Percentiles rank a stretch among this genome's conserved stretches.
Evolutionary conservation across 2,797 vertebrate species (phyloP).

Genomic region (Gobionotothen gibberifrons): DNA sequence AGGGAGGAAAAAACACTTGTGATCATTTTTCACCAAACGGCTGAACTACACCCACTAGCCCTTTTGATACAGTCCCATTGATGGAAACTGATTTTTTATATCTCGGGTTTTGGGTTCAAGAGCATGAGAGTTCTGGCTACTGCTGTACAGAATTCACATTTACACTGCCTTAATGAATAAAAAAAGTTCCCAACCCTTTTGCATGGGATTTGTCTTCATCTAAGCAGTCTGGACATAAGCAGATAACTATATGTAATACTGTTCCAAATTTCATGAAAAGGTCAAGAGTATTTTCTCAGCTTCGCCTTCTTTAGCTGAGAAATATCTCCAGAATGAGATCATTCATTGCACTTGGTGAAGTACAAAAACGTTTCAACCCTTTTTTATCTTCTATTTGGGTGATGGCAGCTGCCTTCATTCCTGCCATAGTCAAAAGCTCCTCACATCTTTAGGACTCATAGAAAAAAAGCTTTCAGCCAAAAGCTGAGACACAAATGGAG

Average conservation of each 20-base stretch:
- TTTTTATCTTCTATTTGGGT: conserved; percentile 21
- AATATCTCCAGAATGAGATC: conserved; percentile 23
- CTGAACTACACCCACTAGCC: not conserved
- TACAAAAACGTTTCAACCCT: conserved; percentile 12
- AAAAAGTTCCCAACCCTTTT: not conserved
- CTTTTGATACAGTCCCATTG: not conserved
- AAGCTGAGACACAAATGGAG: conserved; percentile 40
- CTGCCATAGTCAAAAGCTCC: conserved; percentile 18
- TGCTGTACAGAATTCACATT: conserved; percentile 2
- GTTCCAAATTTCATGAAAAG: conserved; percentile 25
- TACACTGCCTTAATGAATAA: conserved; percentile 5
- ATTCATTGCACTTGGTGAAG: conserved; percentile 25
- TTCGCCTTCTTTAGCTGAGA: conserved; percentile 26
- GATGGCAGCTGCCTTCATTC: conserved; percentile 29
- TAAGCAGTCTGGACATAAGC: not conserved
- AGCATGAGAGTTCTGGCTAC: not conserved
- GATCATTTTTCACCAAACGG: conserved; percentile 2
- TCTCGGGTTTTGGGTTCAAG: not conserved
- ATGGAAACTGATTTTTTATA: not conserved
- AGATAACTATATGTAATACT: not conserved
- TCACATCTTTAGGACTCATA: conserved; percentile 32
- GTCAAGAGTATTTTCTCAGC: conserved; percentile 26
- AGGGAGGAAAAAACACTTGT: conserved; percentile 6
- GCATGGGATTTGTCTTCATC: conserved; percentile 20
- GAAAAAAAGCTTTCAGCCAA: conserved; percentile 57